phyloP scores from a whole-genome alignment of 1,140 invertebrate species.

The Himalopsyche phryganea region DNA sequence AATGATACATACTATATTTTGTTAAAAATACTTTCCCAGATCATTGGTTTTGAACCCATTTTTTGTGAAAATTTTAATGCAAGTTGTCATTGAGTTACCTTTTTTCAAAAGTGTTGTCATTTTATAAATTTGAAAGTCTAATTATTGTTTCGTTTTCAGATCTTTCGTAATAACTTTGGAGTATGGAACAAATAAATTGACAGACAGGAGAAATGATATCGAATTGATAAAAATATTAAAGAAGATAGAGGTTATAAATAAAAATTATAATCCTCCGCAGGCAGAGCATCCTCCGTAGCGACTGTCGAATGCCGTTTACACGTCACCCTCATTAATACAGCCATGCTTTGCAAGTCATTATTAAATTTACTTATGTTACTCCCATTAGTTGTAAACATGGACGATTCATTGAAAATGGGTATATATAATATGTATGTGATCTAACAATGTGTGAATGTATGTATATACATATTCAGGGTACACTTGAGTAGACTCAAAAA shows the following conservation, averaged over 20 bases:
- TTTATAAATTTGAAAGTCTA: no score
- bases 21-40: no score
- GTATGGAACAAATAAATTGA: slow-evolving; percentile 5
- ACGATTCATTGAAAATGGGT: slow-evolving; percentile 5
- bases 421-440: slow-evolving; percentile 2
- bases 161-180: neutral
- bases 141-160: no score
- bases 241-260: neutral
- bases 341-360: slow-evolving; percentile 23
- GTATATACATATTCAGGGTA: slow-evolving; percentile 9
- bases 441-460: slow-evolving; percentile 1
- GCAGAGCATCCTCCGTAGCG: neutral
- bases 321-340: neutral
- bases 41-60: no score
- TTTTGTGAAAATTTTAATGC: no score
- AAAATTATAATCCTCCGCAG: neutral
- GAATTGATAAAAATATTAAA: slow-evolving; percentile 1
- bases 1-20: no score
- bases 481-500: neutral
- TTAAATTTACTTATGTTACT: slow-evolving; percentile 15
- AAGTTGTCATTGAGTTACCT: no score
- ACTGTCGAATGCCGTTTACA: no score
- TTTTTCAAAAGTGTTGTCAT: no score
- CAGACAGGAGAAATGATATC: neutral
- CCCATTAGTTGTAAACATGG: slow-evolving; percentile 15